Evolutionary conservation across 2,113 vertebrate genomes (phyloP), one percentile per base, ranked within the genome.

Genomic region (Tragelaphus buxtoni): DNA sequence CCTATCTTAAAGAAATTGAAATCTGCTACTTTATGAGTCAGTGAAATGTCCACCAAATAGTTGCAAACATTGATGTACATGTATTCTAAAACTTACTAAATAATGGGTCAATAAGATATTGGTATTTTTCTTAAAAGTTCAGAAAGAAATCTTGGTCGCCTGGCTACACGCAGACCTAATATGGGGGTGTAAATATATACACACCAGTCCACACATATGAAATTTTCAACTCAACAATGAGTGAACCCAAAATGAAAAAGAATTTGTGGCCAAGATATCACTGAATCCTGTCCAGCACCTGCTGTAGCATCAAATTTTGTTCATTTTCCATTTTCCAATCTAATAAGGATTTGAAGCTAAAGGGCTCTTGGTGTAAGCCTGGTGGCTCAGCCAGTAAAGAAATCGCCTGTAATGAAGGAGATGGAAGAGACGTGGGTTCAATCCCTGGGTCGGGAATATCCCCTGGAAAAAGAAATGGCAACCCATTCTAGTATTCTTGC

Each of bases 21-120:
- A 88, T 82, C 82, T 82, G 45, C 28, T 61, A 69, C 60, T 93
- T 76, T 69, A 80, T 49, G 10, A 79, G 82, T 56, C 65, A 76
- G 58, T 87, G 91, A 93, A 97, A 96, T 87, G 42, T 42, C 84
- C 53, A 79, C 47, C 39, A 87, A 56, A 39, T 14, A 91, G 80
- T 3, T 93, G 49, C 42, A 94, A 96, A 97, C 81, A 95, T 26
- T 82, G 69, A 95, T 51, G 28, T 56, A 35, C 32, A 77, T 9
- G 51, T 45, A 84, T 17, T 82, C 56, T 91, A 90, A 96, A 91
- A 81, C 47, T 87, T 79, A 87, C 7, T 94, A 76, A 87, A 90
- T 79, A 93, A 85, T 9, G 22, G 86, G 51, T 51, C 47, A 80
- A 3, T 53, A 91, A 91, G 61, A 76, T 63, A 81, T 2, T 7